Conservation (phyloP, 2,888 invertebrate species). For the Zelleria hepariella region DNA sequence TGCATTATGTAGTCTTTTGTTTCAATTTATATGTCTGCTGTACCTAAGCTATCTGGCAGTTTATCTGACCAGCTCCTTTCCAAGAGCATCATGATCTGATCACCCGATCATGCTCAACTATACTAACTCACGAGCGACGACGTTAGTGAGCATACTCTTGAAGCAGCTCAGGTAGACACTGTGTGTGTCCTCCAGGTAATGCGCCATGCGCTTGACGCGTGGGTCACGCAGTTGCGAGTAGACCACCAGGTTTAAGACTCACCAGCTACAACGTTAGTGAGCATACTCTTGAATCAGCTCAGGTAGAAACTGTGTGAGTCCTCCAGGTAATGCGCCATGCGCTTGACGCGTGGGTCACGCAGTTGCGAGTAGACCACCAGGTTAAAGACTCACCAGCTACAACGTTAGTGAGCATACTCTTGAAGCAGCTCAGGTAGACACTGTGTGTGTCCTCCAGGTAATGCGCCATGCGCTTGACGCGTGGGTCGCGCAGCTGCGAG, state of each 20-base stretch:
- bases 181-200: slow-evolving; percentile 80
- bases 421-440: slow-evolving; percentile 84
- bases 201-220: slow-evolving; percentile 86
- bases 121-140: slow-evolving; percentile 81
- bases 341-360: slow-evolving; percentile 84
- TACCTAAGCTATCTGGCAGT: too few relatives aligned
- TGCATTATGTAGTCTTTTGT: too few relatives aligned
- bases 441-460: slow-evolving; percentile 84
- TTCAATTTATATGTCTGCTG: too few relatives aligned
- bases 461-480: slow-evolving; percentile 87
- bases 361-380: slow-evolving; percentile 90
- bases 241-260: slow-evolving; percentile 79
- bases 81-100: too few relatives aligned
- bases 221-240: slow-evolving; percentile 89
- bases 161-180: slow-evolving; percentile 87
- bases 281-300: slow-evolving; percentile 81
- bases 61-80: too few relatives aligned
- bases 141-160: slow-evolving; percentile 82
- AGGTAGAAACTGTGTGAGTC: slow-evolving; percentile 85
- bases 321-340: slow-evolving; percentile 86
- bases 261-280: slow-evolving; percentile 85
- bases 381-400: slow-evolving; percentile 80
- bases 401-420: slow-evolving; percentile 82
- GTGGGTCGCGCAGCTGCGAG: slow-evolving; percentile 85
- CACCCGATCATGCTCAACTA: too few relatives aligned